A percentile compares a stretch with the other conserved stretches of the same genome.
Evolutionary conservation across 2,888 invertebrate species (phyloP).

Genomic region (Mimachlamys varia): DNA sequence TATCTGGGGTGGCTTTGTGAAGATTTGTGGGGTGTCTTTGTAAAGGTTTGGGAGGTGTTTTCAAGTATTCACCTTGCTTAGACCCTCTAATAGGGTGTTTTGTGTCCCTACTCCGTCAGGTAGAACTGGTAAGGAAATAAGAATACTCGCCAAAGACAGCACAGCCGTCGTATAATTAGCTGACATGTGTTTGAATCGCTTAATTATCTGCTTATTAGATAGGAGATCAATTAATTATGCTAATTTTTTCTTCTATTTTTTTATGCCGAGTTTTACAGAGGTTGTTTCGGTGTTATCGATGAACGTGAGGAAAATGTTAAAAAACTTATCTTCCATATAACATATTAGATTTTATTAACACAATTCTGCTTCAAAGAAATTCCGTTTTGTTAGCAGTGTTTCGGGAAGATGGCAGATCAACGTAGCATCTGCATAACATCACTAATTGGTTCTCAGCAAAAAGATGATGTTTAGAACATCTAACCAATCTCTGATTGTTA

Average conservation of each 20-base stretch:
- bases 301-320: neutral
- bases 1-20: neutral
- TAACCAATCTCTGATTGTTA: no score
- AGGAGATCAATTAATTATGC: neutral
- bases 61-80: neutral
- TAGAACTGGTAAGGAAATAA: neutral
- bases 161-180: neutral
- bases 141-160: neutral
- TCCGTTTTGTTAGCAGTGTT: neutral
- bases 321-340: conserved; percentile 5
- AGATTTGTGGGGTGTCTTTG: neutral
- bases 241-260: neutral
- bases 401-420: neutral
- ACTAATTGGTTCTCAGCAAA: neutral
- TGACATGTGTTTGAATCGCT: conserved; percentile 26
- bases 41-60: neutral
- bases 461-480: neutral
- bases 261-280: neutral
- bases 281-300: neutral
- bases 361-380: neutral
- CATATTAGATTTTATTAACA: neutral
- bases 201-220: conserved; percentile 31
- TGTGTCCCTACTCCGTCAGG: neutral
- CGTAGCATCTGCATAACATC: neutral
- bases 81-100: neutral